A percentile compares a stretch with the other conserved stretches of the same genome.
phyloP scores from a whole-genome alignment of 2,113 vertebrate genomes.

The Xerus inauris region DNA sequence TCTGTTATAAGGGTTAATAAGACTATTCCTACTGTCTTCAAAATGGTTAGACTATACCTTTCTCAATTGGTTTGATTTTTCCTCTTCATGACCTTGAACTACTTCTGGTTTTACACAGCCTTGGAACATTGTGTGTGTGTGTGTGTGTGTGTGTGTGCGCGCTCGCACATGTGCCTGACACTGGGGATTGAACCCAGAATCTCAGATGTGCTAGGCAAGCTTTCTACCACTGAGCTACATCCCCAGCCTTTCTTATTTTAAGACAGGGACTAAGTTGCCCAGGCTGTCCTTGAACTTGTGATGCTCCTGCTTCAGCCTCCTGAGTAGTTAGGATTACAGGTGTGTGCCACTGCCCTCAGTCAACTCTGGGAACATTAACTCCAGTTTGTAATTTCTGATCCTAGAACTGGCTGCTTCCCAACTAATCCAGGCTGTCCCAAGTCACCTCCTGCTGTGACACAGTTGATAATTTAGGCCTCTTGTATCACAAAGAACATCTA shows the following conservation, averaged over 20 bases:
- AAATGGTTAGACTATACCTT: background rate
- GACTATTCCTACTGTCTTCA: background rate
- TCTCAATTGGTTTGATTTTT: background rate
- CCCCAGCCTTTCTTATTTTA: no score
- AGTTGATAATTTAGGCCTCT: background rate
- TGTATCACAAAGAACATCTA: background rate
- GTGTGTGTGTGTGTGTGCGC: no score
- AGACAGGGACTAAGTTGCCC: no score
- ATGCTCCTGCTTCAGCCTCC: no score
- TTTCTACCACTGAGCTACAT: no score
- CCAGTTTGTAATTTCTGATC: background rate
- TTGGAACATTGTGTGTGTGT: no score
- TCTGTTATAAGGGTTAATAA: background rate
- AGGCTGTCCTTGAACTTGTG: no score
- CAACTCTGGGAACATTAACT: background rate
- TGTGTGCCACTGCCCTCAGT: background rate
- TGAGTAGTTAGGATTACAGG: no score
- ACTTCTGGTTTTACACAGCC: background rate
- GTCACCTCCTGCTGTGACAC: background rate
- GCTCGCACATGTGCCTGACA: no score
- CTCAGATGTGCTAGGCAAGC: no score
- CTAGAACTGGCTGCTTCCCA: background rate
- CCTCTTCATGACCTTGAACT: background rate
- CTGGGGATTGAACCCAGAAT: no score
- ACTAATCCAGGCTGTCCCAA: background rate